Percentiles rank a stretch among this genome's conserved stretches.
Conservation (phyloP, 2,888 invertebrate genomes). For the Deilephila porcellus region DNA sequence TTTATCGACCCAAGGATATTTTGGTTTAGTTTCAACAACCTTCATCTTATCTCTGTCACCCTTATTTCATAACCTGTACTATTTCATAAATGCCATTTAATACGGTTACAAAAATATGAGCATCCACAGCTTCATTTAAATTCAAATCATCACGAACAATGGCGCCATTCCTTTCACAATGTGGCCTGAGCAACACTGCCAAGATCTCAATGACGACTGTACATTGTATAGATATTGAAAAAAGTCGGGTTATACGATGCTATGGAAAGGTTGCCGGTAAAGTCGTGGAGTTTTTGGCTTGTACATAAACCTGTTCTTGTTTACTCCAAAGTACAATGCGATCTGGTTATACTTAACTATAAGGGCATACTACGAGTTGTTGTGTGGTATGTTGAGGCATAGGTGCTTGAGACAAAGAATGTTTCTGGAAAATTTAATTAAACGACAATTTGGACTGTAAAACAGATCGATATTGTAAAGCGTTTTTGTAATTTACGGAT, state of each 20-base stretch:
- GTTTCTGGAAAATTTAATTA: neutral
- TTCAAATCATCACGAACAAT: slow-evolving; percentile 17
- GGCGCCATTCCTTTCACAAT: slow-evolving; percentile 12
- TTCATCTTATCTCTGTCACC: neutral
- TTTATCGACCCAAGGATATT: neutral
- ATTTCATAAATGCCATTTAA: neutral
- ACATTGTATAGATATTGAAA: neutral
- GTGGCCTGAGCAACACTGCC: neutral
- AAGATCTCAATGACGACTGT: neutral
- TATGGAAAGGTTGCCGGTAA: slow-evolving; percentile 3
- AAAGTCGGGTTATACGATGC: slow-evolving; percentile 9
- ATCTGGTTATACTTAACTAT: slow-evolving; percentile 36
- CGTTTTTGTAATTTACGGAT: no score
- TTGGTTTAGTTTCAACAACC: neutral
- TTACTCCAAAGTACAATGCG: slow-evolving; percentile 56
- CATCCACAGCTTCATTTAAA: slow-evolving; percentile 3
- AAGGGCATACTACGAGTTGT: neutral
- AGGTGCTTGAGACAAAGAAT: neutral
- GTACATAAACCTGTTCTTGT: slow-evolving; percentile 59
- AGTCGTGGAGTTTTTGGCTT: slow-evolving; percentile 38
- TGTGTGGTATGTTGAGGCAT: neutral
- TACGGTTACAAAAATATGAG: neutral
- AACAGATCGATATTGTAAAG: no score
- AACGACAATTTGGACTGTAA: no score
- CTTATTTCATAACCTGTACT: neutral